These are phyloP conservation scores for Pocillopora damicornis DNA, from an alignment of 64 coral and sea anemone species.

Conservation along the genomic window DNA sequence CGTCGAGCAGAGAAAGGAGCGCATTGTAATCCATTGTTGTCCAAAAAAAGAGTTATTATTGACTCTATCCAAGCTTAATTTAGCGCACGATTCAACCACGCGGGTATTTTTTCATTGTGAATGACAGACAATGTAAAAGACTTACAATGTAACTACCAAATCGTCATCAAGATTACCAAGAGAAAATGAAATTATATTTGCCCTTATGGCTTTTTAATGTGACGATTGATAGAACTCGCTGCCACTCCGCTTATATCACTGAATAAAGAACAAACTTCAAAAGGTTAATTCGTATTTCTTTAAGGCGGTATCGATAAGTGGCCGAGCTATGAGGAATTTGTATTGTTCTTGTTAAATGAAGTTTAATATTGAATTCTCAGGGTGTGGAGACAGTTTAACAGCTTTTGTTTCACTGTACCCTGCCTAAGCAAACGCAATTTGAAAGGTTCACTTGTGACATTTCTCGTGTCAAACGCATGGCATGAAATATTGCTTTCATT, in stretches of 20 bases:
- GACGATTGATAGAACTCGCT: not conserved
- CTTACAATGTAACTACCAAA: constrained; percentile 17
- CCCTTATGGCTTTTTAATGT: not conserved
- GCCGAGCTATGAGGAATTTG: not conserved
- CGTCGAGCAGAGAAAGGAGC: not conserved
- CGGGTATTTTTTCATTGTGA: constrained; percentile 3
- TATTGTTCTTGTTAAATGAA: not conserved
- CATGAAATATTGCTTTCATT: not conserved
- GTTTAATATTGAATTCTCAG: not conserved
- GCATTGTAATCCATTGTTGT: constrained; percentile 4
- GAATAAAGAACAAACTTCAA: not conserved
- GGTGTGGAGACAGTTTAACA: not conserved
- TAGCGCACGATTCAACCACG: constrained; percentile 9
- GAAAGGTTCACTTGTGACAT: not conserved
- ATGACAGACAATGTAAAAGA: constrained; percentile 1
- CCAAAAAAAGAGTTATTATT: constrained; percentile 2
- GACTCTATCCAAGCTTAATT: not conserved
- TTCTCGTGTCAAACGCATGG: not conserved
- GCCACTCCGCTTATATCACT: not conserved
- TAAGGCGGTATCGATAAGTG: not conserved
- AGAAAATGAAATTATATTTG: not conserved
- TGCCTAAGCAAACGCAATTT: constrained; percentile 21
- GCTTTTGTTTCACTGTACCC: not conserved
- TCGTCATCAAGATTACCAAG: not conserved
- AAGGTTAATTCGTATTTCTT: not conserved